Base-by-base conservation (phyloP, 2,797 vertebrate genomes). In the Alca torda region DNA sequence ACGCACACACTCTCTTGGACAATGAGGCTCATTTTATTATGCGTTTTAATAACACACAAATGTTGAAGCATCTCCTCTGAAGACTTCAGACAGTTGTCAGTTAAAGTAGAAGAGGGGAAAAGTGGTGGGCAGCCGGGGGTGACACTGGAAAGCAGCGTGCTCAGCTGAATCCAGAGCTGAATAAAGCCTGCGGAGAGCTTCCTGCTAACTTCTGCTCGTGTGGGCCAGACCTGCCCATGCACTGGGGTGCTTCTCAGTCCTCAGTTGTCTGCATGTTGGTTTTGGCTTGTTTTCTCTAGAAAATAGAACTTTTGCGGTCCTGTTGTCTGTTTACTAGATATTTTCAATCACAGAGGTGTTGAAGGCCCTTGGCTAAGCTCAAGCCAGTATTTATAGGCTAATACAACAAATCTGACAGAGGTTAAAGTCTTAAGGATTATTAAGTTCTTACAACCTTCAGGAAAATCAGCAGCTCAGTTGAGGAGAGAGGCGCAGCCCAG, bases 121-220 rank as follows among this genome's bases (percentile, higher is more conserved):
- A 24, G 37, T 8, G 20, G 39, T 37, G 65, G 10, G 53, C n/a
- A 72, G 73, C 54, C 2, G 11, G 26, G 39, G 21, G 16, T 57
- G 46, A 33, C 16, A 1, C 11, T 41, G 50, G 26, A 35, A 39
- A 72, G 17, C 72, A 51, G 15, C 0, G 0, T 68, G 33, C 57
- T 85, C 1, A 3, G 74, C 57, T 69, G 51, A 60, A 35, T 11
- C 26, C 11, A n/a, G 25, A 0, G 3, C 26, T 25, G 35, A n/a
- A 26, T 2, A 2, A 76, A 88, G 43, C 35, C 39, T 28, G 13
- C 13, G 33, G 61, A 54, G 68, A 56, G 33, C 23, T 48, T 87
- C 48, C 43, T 3, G 6, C n/a, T 45, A 5, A 1, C 14, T 74
- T 73, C 53, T 69, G 48, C 35, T 39, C 5, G 0, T 6, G 10